Evolutionary conservation across 2,888 invertebrate genomes (phyloP), one percentile per base, ranked within the genome.

Genomic region (Andrena bicolor): DNA sequence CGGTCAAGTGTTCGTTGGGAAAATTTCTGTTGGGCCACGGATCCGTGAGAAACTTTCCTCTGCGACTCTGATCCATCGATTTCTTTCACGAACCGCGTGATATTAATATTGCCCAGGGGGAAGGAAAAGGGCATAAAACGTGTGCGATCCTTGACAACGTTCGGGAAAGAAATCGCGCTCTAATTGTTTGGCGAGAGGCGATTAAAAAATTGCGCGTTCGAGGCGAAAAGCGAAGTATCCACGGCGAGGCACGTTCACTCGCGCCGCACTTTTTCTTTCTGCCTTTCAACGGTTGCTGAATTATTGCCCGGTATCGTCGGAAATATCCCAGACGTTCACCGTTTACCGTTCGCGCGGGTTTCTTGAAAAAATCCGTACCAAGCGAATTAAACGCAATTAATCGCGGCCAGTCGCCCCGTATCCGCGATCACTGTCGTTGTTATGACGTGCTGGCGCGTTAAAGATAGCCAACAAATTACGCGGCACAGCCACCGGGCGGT

Each of bases 1-100:
- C 80, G 84, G 87, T 87, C 87, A 75, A 86, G 85, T 84, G 82
- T 56, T 32, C 56, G 53, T 35, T 28, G 84, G 74, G 76, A 49
- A 61, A 72, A 73, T 41, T 51, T 64, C 51, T 41, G 41, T 41
- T 41, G 41, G 16, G 16, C 41, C 41, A 41, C 41, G 41, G 10
- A 10, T 26, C 41, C 85, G 84, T 82, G 87, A 84, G 87, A 86
- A 84, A 13, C 35, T 58, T 70, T 49, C n/a, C 58, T 41, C 56
- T 0, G 6, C 7, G 8, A 23, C 74, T 16, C 8, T n/a, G 26
- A 20, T 32, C 13, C 16, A 16, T 41, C 13, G 13, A 41, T 16
- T 41, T 26, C 2, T n/a, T 49, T 13, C 26, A 13, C 56, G 20
- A 53, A 8, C 56, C 56, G 4, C 26, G 56, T 0, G 23, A 23